These are phyloP conservation scores for Glandiceps talaboti DNA, from an alignment of 53 echinoderm and acorn worm species.

Conservation along the genomic window DNA sequence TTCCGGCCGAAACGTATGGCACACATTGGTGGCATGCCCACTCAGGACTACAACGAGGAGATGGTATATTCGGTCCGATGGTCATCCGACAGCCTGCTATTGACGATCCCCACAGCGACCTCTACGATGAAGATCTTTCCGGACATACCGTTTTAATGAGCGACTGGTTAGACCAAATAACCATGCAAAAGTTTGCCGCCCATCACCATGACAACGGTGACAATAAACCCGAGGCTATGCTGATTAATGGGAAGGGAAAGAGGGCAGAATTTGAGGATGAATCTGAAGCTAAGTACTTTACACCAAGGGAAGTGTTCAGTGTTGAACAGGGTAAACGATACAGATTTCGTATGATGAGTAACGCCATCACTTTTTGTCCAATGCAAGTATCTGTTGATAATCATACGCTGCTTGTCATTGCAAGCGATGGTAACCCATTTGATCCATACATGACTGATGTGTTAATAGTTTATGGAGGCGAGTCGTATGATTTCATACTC, in stretches of 20 bases:
- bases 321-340: conserved; percentile 46
- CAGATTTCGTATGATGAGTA: conserved; percentile 70
- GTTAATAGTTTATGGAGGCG: conserved; percentile 67
- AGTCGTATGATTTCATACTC: conserved; percentile 72
- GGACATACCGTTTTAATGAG: conserved; percentile 58
- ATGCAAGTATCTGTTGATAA: conserved; percentile 57
- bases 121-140: conserved; percentile 64
- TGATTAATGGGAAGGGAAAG: conserved; percentile 80
- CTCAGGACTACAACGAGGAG: conserved; percentile 77
- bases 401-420: conserved; percentile 56
- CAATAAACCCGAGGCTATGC: conserved; percentile 63
- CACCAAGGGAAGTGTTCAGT: conserved; percentile 41
- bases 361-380: conserved; percentile 81
- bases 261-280: conserved; percentile 15
- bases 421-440: conserved; percentile 50
- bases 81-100: conserved; percentile 45
- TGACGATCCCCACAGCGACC: conserved; percentile 14
- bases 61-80: conserved; percentile 76
- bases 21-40: conserved; percentile 90
- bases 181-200: conserved; percentile 50
- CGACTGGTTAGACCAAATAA: conserved; percentile 77
- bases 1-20: conserved; percentile 41
- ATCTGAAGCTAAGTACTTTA: conserved; percentile 17
- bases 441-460: conserved; percentile 38
- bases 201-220: conserved; percentile 61